A percentile compares a stretch with the other conserved stretches of the same genome.
These are phyloP conservation scores for Xanthostigma xanthostigma DNA, from an alignment of 2,888 invertebrate species.

Conservation along the genomic window DNA sequence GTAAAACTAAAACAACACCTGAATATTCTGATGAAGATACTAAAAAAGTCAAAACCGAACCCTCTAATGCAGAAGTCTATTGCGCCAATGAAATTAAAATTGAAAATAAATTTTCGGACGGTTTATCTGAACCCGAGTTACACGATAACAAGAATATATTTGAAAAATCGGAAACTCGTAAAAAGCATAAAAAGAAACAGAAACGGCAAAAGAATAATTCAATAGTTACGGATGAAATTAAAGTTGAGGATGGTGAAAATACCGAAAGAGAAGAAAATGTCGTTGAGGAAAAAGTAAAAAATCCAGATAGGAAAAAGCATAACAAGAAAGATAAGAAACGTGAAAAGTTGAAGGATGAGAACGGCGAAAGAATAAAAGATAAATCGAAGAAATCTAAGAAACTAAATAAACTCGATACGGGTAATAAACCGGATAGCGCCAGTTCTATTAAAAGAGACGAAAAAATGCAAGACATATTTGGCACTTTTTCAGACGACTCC, in stretches of 20 bases:
- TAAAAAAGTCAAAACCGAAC: slow-evolving; percentile 18
- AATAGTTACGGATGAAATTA: slow-evolving; percentile 40
- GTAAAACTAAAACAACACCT: slow-evolving; percentile 11
- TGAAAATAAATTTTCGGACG: slow-evolving; percentile 25
- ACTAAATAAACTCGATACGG: slow-evolving; percentile 20
- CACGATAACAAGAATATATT: slow-evolving; percentile 16
- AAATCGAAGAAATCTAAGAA: slow-evolving; percentile 44
- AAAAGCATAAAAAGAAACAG: slow-evolving; percentile 75
- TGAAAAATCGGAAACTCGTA: slow-evolving; percentile 37
- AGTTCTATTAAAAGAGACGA: slow-evolving; percentile 45
- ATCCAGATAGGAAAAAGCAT: slow-evolving; percentile 27
- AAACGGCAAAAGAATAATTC: slow-evolving; percentile 56
- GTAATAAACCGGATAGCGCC: slow-evolving; percentile 26
- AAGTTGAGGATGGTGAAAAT: slow-evolving; percentile 23
- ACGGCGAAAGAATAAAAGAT: slow-evolving; percentile 34
- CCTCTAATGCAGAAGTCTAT: slow-evolving; percentile 19
- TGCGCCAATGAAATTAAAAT: slow-evolving; percentile 22
- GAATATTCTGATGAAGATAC: slow-evolving; percentile 18
- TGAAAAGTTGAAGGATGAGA: slow-evolving; percentile 40
- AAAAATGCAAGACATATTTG: slow-evolving; percentile 81
- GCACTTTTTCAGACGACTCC: slow-evolving; percentile 63
- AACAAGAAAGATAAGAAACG: slow-evolving; percentile 45
- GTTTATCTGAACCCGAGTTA: slow-evolving; percentile 35
- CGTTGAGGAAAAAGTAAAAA: slow-evolving; percentile 22
- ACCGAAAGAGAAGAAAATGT: slow-evolving; percentile 17